These are phyloP conservation scores for Hystrix brachyura DNA, from an alignment of 2,113 vertebrate genomes.

Conservation along the genomic window DNA sequence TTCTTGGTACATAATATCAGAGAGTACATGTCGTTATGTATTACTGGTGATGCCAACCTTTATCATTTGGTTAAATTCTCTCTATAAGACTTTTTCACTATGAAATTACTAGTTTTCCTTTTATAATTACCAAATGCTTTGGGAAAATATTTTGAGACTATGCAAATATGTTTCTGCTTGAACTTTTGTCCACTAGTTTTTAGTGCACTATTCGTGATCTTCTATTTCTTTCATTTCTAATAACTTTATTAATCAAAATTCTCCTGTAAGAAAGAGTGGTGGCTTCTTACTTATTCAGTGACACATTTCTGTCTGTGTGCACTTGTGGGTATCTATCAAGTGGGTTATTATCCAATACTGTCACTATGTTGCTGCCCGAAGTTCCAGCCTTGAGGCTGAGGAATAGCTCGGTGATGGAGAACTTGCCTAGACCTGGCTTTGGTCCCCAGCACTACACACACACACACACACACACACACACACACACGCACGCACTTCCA, in stretches of 20 bases:
- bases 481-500: neutral
- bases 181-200: neutral
- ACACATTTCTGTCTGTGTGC: neutral
- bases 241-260: neutral
- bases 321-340: neutral
- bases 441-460: neutral
- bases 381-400: neutral
- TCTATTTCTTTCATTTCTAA: neutral
- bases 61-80: neutral
- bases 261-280: neutral
- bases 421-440: neutral
- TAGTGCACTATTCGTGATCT: neutral
- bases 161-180: neutral
- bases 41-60: neutral
- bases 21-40: neutral
- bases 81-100: neutral
- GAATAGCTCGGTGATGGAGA: neutral
- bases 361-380: neutral
- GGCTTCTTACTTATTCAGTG: neutral
- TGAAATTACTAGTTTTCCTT: neutral
- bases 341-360: neutral
- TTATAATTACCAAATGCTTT: neutral
- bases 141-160: neutral
- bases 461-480: neutral
- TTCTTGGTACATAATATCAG: neutral